Evolutionary conservation across 2,797 vertebrate genomes (phyloP), one percentile per base, ranked within the genome.

Genomic region (Melanotaenia boesemani): DNA sequence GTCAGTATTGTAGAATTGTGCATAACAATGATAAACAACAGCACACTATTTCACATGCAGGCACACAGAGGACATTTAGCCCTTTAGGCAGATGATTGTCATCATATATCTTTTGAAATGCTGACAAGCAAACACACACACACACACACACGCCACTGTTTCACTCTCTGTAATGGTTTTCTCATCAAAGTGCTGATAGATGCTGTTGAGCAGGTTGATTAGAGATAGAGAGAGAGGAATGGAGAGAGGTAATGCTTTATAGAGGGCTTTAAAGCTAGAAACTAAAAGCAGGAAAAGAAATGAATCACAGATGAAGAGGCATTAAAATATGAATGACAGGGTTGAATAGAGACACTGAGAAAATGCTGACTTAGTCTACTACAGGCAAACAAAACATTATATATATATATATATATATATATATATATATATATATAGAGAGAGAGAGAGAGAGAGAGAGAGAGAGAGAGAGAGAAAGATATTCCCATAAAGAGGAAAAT

Each of bases 111-210:
- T 81, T 65, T 30, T 52, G 52, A 48, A 41, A 54, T 9, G 10
- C 24, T 54, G 56, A 72, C 59, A 56, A 18, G 18, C 52, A 63
- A 52, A 37, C 18, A 5, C 66, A 58, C 12, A 48, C 18, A 5
- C 66, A 58, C 12, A 48, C 9, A 48, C 34, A 63, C 34, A n/a
- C 57, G 55, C 60, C 5, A 28, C 5, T 56, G 36, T 59, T 74
- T 66, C 52, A 18, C 69, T 60, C 79, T 74, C 81, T 57, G 48
- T 85, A 54, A 77, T 74, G 67, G 55, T 57, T 62, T 32, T 65
- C 68, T 79, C 77, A 85, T 90, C 82, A 83, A 83, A 86, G 77
- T 50, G 67, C 73, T 80, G 84, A 87, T 82, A 74, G 79, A 86
- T 87, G 73, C 55, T 83, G 39, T 71, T 82, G 67, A 74, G 62